Percentiles rank a stretch among this genome's conserved stretches.
Conservation (phyloP, 2,888 invertebrate species). For the Gonocerus acuteangulatus region DNA sequence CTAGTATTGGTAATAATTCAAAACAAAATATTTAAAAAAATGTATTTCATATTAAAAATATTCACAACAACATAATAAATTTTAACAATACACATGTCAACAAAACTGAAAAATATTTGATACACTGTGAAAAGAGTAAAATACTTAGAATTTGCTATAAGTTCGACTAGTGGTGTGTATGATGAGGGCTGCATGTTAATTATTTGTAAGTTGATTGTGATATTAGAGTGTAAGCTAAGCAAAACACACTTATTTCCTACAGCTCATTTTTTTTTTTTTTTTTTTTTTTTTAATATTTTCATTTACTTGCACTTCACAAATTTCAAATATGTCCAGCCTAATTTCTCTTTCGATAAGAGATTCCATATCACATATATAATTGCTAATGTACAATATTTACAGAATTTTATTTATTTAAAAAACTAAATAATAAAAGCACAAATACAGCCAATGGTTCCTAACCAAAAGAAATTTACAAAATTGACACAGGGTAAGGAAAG, state of each 20-base stretch:
- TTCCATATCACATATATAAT: constrained; percentile 1
- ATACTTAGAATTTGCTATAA: constrained; percentile 4
- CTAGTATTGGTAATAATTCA: neutral
- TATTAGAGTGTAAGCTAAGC: too few species aligned
- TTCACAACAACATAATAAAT: constrained; percentile 21
- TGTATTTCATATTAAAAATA: constrained; percentile 12
- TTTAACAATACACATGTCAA: constrained; percentile 19
- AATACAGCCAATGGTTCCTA: constrained; percentile 6
- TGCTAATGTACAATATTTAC: constrained; percentile 13
- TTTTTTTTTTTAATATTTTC: too few species aligned
- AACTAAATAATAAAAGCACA: constrained; percentile 1
- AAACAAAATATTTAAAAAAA: neutral
- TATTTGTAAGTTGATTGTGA: too few species aligned
- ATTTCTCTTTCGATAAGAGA: neutral
- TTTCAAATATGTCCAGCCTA: too few species aligned
- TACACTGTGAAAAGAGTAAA: neutral
- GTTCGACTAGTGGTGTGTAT: constrained; percentile 8
- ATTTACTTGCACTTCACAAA: too few species aligned
- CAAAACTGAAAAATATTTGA: constrained; percentile 9
- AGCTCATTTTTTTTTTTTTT: too few species aligned
- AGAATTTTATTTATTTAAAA: neutral
- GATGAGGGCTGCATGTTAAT: neutral
- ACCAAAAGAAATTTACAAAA: constrained; percentile 3
- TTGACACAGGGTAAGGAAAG: too few species aligned
- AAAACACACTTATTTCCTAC: too few species aligned